phyloP scores from a whole-genome alignment of 64 coral and sea anemone genomes.

The Montipora cactus region DNA sequence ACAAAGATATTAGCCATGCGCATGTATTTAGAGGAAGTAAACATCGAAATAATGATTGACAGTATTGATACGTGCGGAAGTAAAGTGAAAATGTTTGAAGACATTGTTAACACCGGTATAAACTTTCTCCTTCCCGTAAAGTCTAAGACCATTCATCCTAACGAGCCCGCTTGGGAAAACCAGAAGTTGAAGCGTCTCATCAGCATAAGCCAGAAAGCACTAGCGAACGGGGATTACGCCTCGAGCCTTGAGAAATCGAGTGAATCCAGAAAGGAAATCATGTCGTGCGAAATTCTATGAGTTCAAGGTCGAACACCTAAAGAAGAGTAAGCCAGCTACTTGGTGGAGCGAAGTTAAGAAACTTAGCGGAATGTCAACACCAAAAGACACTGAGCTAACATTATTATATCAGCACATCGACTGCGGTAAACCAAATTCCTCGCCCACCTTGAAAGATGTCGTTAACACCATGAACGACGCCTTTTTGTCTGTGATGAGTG shows the following conservation, averaged over 20 bases:
- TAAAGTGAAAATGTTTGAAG: neutral
- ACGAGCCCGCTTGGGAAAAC: neutral
- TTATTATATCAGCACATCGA: too few relatives aligned
- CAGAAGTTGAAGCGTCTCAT: neutral
- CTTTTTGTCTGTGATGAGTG: neutral
- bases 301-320: too few relatives aligned
- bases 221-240: neutral
- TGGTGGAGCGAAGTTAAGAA: neutral
- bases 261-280: neutral
- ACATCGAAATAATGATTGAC: neutral
- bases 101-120: neutral
- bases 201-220: too few relatives aligned
- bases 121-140: too few relatives aligned
- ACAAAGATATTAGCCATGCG: constrained; percentile 4
- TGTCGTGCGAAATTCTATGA: neutral
- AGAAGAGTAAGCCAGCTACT: neutral
- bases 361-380: too few relatives aligned
- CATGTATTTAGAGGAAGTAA: neutral
- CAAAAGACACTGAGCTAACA: too few relatives aligned
- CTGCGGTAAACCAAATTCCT: too few relatives aligned
- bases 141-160: neutral
- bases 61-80: neutral
- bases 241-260: neutral
- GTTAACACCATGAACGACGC: neutral
- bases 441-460: too few relatives aligned